These are phyloP conservation scores for Odontesthes bonariensis DNA, from an alignment of 2,113 vertebrate species.

Conservation along the genomic window DNA sequence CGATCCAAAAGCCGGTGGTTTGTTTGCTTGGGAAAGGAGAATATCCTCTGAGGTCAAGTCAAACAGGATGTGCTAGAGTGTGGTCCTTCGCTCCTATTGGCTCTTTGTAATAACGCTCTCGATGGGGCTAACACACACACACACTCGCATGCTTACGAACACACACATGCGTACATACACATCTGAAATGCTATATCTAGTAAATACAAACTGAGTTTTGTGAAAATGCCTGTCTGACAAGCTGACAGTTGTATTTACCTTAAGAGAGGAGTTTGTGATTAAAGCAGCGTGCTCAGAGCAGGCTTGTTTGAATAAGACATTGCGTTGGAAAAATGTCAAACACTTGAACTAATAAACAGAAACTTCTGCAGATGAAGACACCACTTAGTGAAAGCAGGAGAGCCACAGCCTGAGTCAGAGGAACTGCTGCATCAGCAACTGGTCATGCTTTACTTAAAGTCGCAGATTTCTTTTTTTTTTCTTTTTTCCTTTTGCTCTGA, in stretches of 20 bases:
- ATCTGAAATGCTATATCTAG: constrained; percentile 48
- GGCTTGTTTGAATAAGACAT: constrained; percentile 75
- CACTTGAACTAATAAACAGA: constrained; percentile 79
- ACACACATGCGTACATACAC: constrained; percentile 20
- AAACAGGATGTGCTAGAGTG: constrained; percentile 80
- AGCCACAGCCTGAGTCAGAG: constrained; percentile 33
- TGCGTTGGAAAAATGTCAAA: constrained; percentile 75
- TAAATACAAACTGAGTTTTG: constrained; percentile 56
- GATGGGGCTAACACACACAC: constrained; percentile 51
- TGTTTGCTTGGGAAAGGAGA: constrained; percentile 84
- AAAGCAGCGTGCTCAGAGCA: constrained; percentile 52
- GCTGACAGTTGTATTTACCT: constrained; percentile 68
- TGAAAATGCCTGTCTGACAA: constrained; percentile 63
- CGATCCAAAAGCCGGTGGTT: constrained; percentile 74
- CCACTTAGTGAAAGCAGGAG: constrained; percentile 37
- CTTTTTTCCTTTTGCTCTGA: not conserved
- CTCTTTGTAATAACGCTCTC: constrained; percentile 70
- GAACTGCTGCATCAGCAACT: constrained; percentile 59
- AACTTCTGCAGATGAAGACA: constrained; percentile 60
- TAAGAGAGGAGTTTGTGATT: constrained; percentile 71
- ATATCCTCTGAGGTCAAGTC: constrained; percentile 83
- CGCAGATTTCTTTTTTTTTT: not conserved
- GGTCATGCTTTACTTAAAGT: constrained; percentile 22
- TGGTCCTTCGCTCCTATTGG: constrained; percentile 76
- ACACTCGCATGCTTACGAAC: constrained; percentile 21